A percentile compares a stretch with the other conserved stretches of the same genome.
phyloP scores from a whole-genome alignment of 2,888 invertebrate genomes.

The Cryptocheilus praepositus region DNA sequence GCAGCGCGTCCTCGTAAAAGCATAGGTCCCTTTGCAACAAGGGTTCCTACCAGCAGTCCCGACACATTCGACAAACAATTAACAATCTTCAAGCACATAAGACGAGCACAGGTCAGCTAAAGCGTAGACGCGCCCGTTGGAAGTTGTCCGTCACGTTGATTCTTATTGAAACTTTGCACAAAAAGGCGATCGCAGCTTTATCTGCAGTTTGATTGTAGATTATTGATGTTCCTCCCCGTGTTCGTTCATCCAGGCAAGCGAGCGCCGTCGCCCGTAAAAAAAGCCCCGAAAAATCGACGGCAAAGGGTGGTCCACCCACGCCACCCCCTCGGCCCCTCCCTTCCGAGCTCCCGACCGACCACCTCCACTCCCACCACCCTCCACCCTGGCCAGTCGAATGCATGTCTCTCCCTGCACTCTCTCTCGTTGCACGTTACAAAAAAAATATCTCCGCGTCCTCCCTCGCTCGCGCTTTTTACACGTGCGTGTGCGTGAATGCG shows the following conservation, averaged over 20 bases:
- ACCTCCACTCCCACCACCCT: conserved; percentile 39
- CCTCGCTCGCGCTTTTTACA: conserved; percentile 50
- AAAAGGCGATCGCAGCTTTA: conserved; percentile 74
- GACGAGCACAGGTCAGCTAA: not conserved
- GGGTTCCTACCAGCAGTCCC: not conserved
- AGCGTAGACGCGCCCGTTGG: conserved; percentile 27
- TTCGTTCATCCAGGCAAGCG: conserved; percentile 69
- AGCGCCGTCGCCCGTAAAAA: conserved; percentile 71
- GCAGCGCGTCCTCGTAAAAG: no score
- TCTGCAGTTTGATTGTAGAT: conserved; percentile 75
- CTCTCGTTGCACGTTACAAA: conserved; percentile 44
- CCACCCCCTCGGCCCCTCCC: conserved; percentile 52
- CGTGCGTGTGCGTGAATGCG: conserved; percentile 46
- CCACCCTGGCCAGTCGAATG: conserved; percentile 60
- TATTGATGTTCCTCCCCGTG: conserved; percentile 74
- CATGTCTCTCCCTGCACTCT: conserved; percentile 61
- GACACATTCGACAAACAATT: conserved; percentile 23
- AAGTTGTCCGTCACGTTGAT: conserved; percentile 65
- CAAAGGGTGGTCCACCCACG: conserved; percentile 68
- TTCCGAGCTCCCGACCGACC: conserved; percentile 23
- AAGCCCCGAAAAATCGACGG: conserved; percentile 73
- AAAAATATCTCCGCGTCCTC: conserved; percentile 58
- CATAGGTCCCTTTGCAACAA: no score
- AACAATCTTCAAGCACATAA: no score
- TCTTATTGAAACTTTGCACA: conserved; percentile 73